Base-by-base conservation (phyloP, 1,140 invertebrate genomes). In the Rhopalosiphum maidis region DNA sequence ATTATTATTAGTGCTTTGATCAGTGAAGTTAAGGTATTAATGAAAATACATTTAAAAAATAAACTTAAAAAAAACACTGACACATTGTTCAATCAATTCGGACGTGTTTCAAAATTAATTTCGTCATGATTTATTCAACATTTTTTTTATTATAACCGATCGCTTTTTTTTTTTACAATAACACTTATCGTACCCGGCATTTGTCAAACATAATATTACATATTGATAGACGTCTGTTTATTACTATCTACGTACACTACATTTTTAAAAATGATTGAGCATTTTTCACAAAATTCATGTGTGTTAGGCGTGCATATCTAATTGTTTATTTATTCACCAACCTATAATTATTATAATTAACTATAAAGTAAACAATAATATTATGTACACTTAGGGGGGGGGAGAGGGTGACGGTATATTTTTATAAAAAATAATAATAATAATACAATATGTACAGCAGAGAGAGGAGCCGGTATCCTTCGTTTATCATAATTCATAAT, bases 81-180 rank as follows among this genome's bases (percentile, higher is more conserved):
- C 37, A 43, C 48, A 48, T 87, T 88, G 8, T 35, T 51, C 30
- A 88, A 88, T 35, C 87, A 88, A 88, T 90, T 90, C 89, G 89
- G 89, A 68, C 25, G 37, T 60, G 54, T 90, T 90, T 60, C 89
- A 90, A 68, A 90, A 60, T 90, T 60, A 90, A 60, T 90, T 90
- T 88, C 46, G 43, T 51, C 43, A 51, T 51, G 48, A 35, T 35
- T 21, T 48, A 48, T 48, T 48, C 30, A 46, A 46, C n/a, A n/a
- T 88, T 41, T 35, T 48, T 51, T 51, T 48, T 51, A 51, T 22
- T 7, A 46, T 30, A 46, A 86, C 43, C 83, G 43, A 86, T 43
- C 9, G 41, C 25, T 86, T n/a, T 46, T 46, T 46, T 46, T 37
- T 37, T 37, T 37, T 37, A 30, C 25, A 86, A 46, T 18, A 21